Conservation (phyloP, 2,888 invertebrate genomes). For the Drosophila pegasa region DNA sequence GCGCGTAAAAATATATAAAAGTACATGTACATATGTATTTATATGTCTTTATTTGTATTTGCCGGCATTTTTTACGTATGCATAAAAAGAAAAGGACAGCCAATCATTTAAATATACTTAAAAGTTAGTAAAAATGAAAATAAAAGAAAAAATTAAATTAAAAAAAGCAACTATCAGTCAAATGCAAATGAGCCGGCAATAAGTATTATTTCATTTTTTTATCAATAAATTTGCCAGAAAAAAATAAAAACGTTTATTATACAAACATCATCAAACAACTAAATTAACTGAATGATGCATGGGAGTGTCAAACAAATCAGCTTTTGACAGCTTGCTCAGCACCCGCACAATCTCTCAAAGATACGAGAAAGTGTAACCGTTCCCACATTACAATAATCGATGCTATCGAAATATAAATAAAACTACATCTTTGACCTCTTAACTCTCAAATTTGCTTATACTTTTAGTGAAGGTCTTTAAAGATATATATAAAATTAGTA, state of each 20-base stretch:
- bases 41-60: neutral
- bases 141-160: too few species aligned
- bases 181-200: neutral
- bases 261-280: too few species aligned
- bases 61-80: constrained; percentile 11
- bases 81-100: neutral
- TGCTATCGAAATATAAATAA: neutral
- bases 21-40: neutral
- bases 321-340: too few species aligned
- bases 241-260: too few species aligned
- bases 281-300: too few species aligned
- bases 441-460: too few species aligned
- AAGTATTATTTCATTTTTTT: neutral
- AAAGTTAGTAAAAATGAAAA: neutral
- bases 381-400: neutral
- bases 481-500: too few species aligned
- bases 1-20: constrained; percentile 4
- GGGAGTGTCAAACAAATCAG: neutral
- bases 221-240: too few species aligned
- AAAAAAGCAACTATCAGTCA: neutral
- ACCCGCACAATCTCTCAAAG: neutral
- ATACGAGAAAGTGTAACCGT: neutral
- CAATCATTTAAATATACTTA: neutral
- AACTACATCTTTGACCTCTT: too few species aligned
- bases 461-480: too few species aligned